Base-by-base conservation (phyloP, 2,113 vertebrate genomes). In the Pyxicephalus adspersus region DNA sequence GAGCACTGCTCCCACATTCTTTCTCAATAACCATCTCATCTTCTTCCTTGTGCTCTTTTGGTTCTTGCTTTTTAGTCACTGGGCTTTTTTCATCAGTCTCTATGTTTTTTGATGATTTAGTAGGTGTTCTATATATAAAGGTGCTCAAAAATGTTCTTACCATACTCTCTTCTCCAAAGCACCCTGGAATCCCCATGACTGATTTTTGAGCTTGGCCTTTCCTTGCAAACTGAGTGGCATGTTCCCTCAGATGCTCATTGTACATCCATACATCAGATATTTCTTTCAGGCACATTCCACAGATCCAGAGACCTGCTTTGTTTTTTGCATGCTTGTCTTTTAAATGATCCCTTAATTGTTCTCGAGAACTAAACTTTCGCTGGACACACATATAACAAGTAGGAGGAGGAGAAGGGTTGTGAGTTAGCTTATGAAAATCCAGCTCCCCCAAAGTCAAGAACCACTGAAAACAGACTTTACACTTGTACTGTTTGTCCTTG, bases 371-470 rank as follows among this genome's bases (percentile, higher is more conserved):
- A 87, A 99, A 99, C 70, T 96, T 95, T 67, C 97, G 95, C 90
- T 98, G 95, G 73, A 99, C 98, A 0, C 98, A 99, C 97, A 99
- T 97, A 89, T 98, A 99, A 88, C 97, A 99, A 57, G 97, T 99
- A 0, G 97, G 97, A 0, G 96, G 98, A 5, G 96, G 97, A 1
- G 96, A 94, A 4, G 97, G 96, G 83, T 97, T 97, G 83, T 98
- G 97, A 5, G 94, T 95, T 54, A 98, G 93, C 85, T 95, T 97
- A 90, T 98, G 98, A 81, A 98, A 96, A 87, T 98, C 97, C 66
- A 98, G 90, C 84, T 98, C 96, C 0, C 95, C 96, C 11, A 98
- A 85, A 0, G 96, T 94, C 20, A 94, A 93, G 85, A 98, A 98
- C 94, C 96, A 97, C 77, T 94, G 97, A 88, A 99, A 98, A 81